Percentiles rank a stretch among this genome's conserved stretches.
phyloP scores from a whole-genome alignment of 2,797 vertebrate genomes.

The Liasis olivaceus region DNA sequence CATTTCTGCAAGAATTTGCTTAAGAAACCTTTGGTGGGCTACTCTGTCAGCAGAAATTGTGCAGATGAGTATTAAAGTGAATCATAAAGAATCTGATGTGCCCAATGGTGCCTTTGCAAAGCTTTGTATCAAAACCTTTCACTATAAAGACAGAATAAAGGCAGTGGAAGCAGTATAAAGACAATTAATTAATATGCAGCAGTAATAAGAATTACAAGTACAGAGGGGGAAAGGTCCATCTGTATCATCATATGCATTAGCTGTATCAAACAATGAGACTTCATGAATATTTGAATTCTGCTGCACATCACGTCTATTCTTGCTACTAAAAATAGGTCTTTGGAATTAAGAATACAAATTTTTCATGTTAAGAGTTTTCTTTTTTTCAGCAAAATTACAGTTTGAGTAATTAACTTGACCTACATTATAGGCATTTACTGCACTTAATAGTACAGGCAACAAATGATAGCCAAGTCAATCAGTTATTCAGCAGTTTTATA shows the following conservation, averaged over 20 bases:
- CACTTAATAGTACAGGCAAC: not conserved
- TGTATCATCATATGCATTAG: not conserved
- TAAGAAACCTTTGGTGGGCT: not conserved
- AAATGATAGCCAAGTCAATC: not conserved
- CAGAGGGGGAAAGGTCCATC: not conserved
- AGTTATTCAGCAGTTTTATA: not conserved
- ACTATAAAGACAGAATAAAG: not conserved
- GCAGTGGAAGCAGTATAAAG: not conserved
- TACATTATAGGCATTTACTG: not conserved
- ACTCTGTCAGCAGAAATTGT: not conserved
- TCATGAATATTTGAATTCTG: slow-evolving; percentile 7
- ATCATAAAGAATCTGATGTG: not conserved
- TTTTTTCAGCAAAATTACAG: slow-evolving; percentile 2
- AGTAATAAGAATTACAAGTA: not conserved
- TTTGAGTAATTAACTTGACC: not conserved
- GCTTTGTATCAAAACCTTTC: not conserved
- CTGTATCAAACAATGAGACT: not conserved
- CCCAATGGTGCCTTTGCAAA: not conserved
- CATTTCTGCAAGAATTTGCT: not conserved
- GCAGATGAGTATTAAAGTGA: not conserved
- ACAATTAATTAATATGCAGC: not conserved
- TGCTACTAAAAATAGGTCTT: not conserved
- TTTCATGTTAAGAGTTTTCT: slow-evolving; percentile 2
- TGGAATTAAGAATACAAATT: slow-evolving; percentile 3
- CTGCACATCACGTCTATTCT: not conserved